phyloP scores from a whole-genome alignment of 2,888 invertebrate genomes.

The Amblyteles armatorius region DNA sequence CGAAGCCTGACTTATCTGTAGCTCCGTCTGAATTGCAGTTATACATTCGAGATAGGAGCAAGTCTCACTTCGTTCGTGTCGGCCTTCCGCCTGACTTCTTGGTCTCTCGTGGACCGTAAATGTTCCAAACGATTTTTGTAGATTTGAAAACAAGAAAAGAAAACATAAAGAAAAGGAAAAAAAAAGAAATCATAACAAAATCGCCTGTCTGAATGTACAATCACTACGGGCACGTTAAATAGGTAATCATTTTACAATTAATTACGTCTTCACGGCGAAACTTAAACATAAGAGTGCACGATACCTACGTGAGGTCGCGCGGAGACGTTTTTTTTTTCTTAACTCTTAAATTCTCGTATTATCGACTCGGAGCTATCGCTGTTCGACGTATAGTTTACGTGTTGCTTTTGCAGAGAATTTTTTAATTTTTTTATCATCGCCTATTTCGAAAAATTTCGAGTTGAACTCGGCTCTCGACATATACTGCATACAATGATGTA shows the following conservation, averaged over 20 bases:
- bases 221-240: conserved; percentile 72
- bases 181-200: conserved; percentile 54
- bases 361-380: conserved; percentile 22
- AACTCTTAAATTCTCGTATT: conserved; percentile 35
- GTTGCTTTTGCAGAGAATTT: conserved; percentile 23
- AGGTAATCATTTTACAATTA: conserved; percentile 77
- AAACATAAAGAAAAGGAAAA: conserved; percentile 20
- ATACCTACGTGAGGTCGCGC: conserved; percentile 68
- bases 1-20: conserved; percentile 63
- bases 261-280: conserved; percentile 74
- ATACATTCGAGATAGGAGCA: conserved; percentile 47
- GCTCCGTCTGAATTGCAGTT: conserved; percentile 55
- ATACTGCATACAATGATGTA: neutral
- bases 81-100: conserved; percentile 53
- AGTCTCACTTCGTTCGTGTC: conserved; percentile 47
- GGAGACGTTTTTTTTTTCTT: conserved; percentile 39
- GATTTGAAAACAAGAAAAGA: conserved; percentile 44
- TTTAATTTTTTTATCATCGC: neutral
- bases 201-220: conserved; percentile 72
- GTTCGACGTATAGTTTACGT: neutral
- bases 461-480: neutral
- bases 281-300: conserved; percentile 81
- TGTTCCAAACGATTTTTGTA: conserved; percentile 59
- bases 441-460: conserved; percentile 11
- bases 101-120: conserved; percentile 47